Base-by-base conservation (phyloP, 1,140 invertebrate species). In the Acromyrmex echinatior region DNA sequence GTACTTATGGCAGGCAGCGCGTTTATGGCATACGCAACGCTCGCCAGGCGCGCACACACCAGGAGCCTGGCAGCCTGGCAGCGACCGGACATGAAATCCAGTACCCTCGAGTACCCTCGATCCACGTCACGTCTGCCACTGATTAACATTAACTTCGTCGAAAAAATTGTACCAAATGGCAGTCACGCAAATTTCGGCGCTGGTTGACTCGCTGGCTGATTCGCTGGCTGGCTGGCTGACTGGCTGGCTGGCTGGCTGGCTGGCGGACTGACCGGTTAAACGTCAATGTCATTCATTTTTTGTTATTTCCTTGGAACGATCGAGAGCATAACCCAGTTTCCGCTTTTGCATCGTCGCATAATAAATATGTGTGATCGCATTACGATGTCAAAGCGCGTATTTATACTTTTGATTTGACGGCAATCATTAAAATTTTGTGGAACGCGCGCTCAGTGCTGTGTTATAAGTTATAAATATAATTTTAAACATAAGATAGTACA, bases 101-200 rank as follows among this genome's bases (percentile, higher is more conserved):
- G 62, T 21, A 21, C 21, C 21, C 21, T 90, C 89, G 80, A 90
- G 89, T 31, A 86, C 89, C 70, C 89, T 90, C 76, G 74, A 90
- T 90, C 89, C 80, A 90, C 86, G 89, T 90, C 89, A 90, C 89
- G 89, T 90, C 89, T 65, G 89, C 88, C 86, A 90, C 88, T 90
- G 89, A 90, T 90, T 90, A 90, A 90, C 89, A 90, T 90, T 90
- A 90, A 90, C 89, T 90, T 90, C 89, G 76, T 88, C 28, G 89
- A 90, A 90, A 90, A 90, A 90, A 90, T 90, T 90, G 89, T 90
- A 90, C 88, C 88, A 90, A 90, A 90, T 90, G 78, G 77, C 87
- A 81, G 87, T 62, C 60, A 35, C 39, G 49, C 39, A 45, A 84
- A 74, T 84, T 84, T 84, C 63, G 62, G 51, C 35, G 56, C 70